These are phyloP conservation scores for Dyspetes luteomarginatus DNA, from an alignment of 2,888 invertebrate species.

Conservation along the genomic window DNA sequence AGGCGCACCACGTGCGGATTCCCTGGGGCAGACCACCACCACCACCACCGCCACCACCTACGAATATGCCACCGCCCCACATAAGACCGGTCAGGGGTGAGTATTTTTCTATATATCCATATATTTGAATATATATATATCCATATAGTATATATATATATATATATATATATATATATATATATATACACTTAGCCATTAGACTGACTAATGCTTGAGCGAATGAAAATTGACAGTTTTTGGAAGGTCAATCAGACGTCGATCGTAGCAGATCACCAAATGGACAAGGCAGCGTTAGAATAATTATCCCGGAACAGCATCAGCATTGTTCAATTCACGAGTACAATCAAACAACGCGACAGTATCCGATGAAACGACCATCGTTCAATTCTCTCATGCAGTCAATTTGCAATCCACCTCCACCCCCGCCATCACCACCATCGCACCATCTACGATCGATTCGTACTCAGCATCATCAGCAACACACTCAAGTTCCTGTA, in stretches of 20 bases:
- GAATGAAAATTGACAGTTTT: slow-evolving; percentile 55
- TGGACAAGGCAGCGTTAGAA: slow-evolving; percentile 61
- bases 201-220: slow-evolving; percentile 9
- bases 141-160: too few relatives aligned
- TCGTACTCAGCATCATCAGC: slow-evolving; percentile 71
- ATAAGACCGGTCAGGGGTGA: slow-evolving; percentile 77
- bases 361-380: slow-evolving; percentile 75
- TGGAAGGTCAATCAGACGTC: slow-evolving; percentile 74
- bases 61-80: slow-evolving; percentile 81
- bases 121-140: too few relatives aligned
- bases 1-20: slow-evolving; percentile 75
- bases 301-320: slow-evolving; percentile 28
- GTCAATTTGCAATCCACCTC: slow-evolving; percentile 79
- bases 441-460: slow-evolving; percentile 72
- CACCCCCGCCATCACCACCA: slow-evolving; percentile 75
- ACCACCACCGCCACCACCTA: slow-evolving; percentile 73
- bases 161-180: too few relatives aligned
- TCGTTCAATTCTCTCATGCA: slow-evolving; percentile 77
- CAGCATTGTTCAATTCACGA: slow-evolving; percentile 74
- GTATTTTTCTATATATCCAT: not conserved
- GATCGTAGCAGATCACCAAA: slow-evolving; percentile 73
- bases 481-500: slow-evolving; percentile 76
- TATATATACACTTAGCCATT: too few relatives aligned
- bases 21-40: slow-evolving; percentile 79
- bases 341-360: slow-evolving; percentile 75